phyloP scores from a whole-genome alignment of 1,140 invertebrate genomes.

The Pseudomyrmex flavicornis region DNA sequence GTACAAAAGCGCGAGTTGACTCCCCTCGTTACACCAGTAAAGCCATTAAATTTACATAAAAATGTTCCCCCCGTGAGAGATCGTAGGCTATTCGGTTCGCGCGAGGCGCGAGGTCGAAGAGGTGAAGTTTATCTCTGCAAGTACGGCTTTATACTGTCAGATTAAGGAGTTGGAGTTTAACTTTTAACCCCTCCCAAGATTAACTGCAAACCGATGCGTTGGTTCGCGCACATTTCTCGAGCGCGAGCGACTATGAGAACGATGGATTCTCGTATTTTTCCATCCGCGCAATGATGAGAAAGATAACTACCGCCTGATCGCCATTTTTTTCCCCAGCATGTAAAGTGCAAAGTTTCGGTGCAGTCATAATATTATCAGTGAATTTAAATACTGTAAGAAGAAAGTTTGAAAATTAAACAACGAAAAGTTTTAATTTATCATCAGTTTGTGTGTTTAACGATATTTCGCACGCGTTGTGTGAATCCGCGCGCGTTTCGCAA shows the following conservation, averaged over 20 bases:
- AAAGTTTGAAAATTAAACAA: too few relatives aligned
- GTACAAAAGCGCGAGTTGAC: slow-evolving; percentile 51
- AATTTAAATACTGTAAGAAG: background rate
- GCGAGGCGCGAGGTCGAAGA: slow-evolving; percentile 46
- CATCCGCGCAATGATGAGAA: background rate
- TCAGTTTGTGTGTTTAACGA: too few relatives aligned
- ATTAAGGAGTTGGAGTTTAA: slow-evolving; percentile 48
- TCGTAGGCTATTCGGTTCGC: slow-evolving; percentile 35
- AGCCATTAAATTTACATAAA: slow-evolving; percentile 61
- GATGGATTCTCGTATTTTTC: background rate
- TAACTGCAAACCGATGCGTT: slow-evolving; percentile 47
- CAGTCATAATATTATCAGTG: slow-evolving; percentile 4
- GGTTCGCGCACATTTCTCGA: slow-evolving; percentile 29
- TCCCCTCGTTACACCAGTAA: slow-evolving; percentile 55
- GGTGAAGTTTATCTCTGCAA: slow-evolving; percentile 35
- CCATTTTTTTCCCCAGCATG: background rate
- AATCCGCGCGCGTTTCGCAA: too few relatives aligned
- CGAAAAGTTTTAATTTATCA: background rate
- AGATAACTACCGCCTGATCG: background rate
- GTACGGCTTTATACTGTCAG: slow-evolving; percentile 48
- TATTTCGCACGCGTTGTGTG: too few relatives aligned
- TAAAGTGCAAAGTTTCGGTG: background rate
- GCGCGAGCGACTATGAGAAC: background rate
- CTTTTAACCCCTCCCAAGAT: slow-evolving; percentile 25
- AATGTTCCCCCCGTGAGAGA: slow-evolving; percentile 52